phyloP scores from a whole-genome alignment of 2,797 vertebrate species.

The Manis javanica region DNA sequence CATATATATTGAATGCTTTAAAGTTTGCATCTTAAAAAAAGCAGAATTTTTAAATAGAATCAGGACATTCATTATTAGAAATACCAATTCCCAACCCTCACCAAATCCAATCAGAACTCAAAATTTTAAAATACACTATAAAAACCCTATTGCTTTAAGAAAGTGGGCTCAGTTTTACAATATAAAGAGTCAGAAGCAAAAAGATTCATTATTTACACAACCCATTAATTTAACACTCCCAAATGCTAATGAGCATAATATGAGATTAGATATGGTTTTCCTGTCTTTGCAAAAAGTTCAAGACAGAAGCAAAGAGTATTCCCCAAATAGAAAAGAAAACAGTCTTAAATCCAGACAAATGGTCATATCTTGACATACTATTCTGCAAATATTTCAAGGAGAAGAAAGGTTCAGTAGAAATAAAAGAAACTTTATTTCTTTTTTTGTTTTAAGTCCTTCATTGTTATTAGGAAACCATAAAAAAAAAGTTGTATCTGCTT shows the following conservation, averaged over 20 bases:
- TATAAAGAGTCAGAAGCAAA: constrained; percentile 32
- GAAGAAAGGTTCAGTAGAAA: not conserved
- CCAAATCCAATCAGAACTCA: not conserved
- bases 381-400: not conserved
- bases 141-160: not conserved
- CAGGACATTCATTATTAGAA: not conserved
- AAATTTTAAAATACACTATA: not conserved
- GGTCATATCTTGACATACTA: not conserved
- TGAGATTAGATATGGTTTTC: not conserved
- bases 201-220: constrained; percentile 31
- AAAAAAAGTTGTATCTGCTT: not conserved
- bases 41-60: not conserved
- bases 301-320: constrained; percentile 25
- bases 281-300: not conserved
- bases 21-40: not conserved
- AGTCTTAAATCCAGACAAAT: not conserved
- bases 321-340: constrained; percentile 8
- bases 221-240: not conserved
- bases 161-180: not conserved
- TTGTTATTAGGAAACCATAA: constrained; percentile 35
- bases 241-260: constrained; percentile 10
- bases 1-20: not conserved
- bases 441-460: not conserved
- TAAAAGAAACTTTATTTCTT: not conserved
- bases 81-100: not conserved